Evolutionary conservation across 2,797 vertebrate species (phyloP).

Genomic region (Parauchenoglanis ngamensis): DNA sequence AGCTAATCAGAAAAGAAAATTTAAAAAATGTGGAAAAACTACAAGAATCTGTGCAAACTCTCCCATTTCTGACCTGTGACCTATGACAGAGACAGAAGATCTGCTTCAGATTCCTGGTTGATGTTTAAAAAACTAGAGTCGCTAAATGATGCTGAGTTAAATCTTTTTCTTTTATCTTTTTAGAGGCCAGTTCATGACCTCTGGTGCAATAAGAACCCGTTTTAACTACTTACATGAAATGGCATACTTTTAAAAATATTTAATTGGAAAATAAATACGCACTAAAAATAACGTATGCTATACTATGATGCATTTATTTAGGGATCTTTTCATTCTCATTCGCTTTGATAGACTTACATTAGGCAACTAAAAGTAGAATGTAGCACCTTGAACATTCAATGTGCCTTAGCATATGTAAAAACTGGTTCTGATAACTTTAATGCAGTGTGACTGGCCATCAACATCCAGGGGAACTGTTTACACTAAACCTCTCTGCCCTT

Average conservation of each 20-base stretch:
- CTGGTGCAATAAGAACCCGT: background rate
- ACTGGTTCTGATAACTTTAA: background rate
- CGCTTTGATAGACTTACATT: too few relatives aligned
- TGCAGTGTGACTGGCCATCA: background rate
- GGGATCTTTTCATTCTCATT: too few relatives aligned
- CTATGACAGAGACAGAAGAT: background rate
- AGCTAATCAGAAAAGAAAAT: background rate
- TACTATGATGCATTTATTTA: too few relatives aligned
- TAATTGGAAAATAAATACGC: too few relatives aligned
- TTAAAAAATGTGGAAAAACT: background rate
- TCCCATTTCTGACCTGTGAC: too few relatives aligned
- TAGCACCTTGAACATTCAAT: too few relatives aligned
- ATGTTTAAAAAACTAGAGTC: background rate
- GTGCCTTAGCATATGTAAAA: too few relatives aligned
- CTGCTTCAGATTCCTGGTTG: background rate
- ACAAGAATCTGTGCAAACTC: too few relatives aligned
- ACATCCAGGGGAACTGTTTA: background rate
- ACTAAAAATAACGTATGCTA: too few relatives aligned
- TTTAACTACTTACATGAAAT: background rate
- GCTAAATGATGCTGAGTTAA: background rate
- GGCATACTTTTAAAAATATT: too few relatives aligned
- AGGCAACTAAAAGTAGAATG: background rate
- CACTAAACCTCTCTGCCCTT: background rate
- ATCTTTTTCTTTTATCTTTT: too few relatives aligned
- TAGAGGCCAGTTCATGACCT: background rate